These are phyloP conservation scores for Drosophila birchii DNA, from an alignment of 2,888 invertebrate genomes.

Conservation along the genomic window DNA sequence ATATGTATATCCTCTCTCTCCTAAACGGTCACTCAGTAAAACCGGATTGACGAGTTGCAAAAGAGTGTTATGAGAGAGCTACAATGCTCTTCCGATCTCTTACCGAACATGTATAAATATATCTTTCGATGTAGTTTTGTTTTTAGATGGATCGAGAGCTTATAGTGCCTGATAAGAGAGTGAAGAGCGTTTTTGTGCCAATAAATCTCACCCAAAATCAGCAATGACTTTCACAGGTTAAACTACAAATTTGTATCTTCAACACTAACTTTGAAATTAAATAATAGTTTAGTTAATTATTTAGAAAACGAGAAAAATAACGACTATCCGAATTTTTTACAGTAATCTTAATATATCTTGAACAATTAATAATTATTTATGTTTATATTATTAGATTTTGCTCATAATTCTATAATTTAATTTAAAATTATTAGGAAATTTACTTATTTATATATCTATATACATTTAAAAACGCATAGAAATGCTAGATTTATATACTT, in stretches of 20 bases:
- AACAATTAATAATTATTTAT: background rate
- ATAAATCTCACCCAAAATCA: background rate
- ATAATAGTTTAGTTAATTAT: background rate
- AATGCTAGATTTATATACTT: background rate
- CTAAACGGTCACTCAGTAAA: constrained; percentile 45
- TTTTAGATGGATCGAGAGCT: constrained; percentile 9
- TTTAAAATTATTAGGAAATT: background rate
- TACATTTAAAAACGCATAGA: no score
- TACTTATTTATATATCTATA: background rate
- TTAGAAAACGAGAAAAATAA: background rate
- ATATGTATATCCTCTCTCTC: constrained; percentile 45
- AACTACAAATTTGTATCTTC: background rate
- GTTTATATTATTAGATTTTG: background rate
- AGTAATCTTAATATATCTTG: background rate
- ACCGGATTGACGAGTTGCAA: constrained; percentile 59
- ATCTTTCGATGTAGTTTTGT: background rate
- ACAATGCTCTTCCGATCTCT: constrained; percentile 3
- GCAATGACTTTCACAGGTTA: constrained; percentile 1
- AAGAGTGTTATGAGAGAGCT: constrained; percentile 46
- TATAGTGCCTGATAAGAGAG: background rate
- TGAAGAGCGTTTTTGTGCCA: background rate
- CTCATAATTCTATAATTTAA: background rate
- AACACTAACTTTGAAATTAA: background rate
- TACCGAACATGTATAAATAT: background rate
- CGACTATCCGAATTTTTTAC: background rate